Evolutionary conservation across 2,113 vertebrate species (phyloP).

Genomic region (Chaenogobius annularis): DNA sequence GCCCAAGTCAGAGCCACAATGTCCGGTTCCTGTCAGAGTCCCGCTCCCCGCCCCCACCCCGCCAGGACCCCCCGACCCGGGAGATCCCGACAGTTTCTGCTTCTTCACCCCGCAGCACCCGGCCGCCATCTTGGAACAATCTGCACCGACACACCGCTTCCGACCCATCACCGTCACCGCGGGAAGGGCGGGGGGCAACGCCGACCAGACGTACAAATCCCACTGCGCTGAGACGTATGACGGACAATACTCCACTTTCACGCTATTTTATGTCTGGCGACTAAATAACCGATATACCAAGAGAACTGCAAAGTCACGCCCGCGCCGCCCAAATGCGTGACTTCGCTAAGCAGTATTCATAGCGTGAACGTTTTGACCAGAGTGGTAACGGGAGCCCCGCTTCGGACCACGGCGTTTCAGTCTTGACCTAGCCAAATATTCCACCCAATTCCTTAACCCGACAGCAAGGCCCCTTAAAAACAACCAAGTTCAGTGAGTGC

Average conservation of each 20-base stretch:
- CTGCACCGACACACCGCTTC: conserved; percentile 96
- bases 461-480: conserved; percentile 53
- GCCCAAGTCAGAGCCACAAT: conserved; percentile 85
- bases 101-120: conserved; percentile 99
- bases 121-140: conserved; percentile 99
- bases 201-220: conserved; percentile 82
- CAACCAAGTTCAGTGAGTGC: conserved; percentile 57
- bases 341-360: conserved; percentile 67
- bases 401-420: conserved; percentile 56
- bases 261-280: conserved; percentile 67
- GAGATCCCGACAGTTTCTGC: conserved; percentile 99
- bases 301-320: conserved; percentile 80
- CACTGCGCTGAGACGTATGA: conserved; percentile 81
- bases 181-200: conserved; percentile 86
- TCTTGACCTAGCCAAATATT: conserved; percentile 47
- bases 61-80: conserved; percentile 88
- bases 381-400: conserved; percentile 46
- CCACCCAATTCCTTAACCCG: conserved; percentile 47
- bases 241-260: conserved; percentile 81
- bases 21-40: conserved; percentile 82
- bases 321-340: conserved; percentile 62
- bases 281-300: conserved; percentile 56
- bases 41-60: conserved; percentile 84
- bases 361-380: conserved; percentile 56
- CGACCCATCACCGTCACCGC: conserved; percentile 94